A percentile compares a stretch with the other conserved stretches of the same genome.
Evolutionary conservation across 2,888 invertebrate species (phyloP).

Genomic region (Scaptomyza cyrtandrae): DNA sequence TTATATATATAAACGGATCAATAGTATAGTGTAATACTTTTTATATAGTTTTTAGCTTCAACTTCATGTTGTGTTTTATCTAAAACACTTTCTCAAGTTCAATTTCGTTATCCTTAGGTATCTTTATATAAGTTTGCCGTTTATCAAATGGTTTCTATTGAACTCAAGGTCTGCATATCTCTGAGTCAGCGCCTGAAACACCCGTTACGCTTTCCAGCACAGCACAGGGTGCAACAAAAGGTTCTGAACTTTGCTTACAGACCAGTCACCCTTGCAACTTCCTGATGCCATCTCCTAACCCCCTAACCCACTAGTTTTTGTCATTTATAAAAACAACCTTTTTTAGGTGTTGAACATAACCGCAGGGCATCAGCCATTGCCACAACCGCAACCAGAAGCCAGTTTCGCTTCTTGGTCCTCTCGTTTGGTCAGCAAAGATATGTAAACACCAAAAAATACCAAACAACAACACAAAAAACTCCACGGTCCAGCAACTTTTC

Average conservation of each 20-base stretch:
- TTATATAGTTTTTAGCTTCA: too few relatives aligned
- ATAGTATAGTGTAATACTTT: too few relatives aligned
- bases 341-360: slow-evolving; percentile 80
- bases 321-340: slow-evolving; percentile 58
- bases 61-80: too few relatives aligned
- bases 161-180: slow-evolving; percentile 8
- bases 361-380: slow-evolving; percentile 66
- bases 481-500: slow-evolving; percentile 65
- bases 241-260: slow-evolving; percentile 7
- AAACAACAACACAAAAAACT: slow-evolving; percentile 17
- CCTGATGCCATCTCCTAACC: not conserved
- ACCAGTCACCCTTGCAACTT: not conserved
- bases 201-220: not conserved
- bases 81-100: too few relatives aligned
- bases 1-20: too few relatives aligned
- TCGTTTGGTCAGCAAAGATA: slow-evolving; percentile 76
- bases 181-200: slow-evolving; percentile 19
- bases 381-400: slow-evolving; percentile 46
- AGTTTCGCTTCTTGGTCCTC: slow-evolving; percentile 45
- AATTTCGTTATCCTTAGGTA: too few relatives aligned
- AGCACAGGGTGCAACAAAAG: slow-evolving; percentile 2
- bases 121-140: too few relatives aligned
- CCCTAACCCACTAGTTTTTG: slow-evolving; percentile 25
- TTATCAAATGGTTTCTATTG: not conserved
- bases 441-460: slow-evolving; percentile 51